These are phyloP conservation scores for Xyliphius kryptos DNA, from an alignment of 2,113 vertebrate species.

Conservation along the genomic window DNA sequence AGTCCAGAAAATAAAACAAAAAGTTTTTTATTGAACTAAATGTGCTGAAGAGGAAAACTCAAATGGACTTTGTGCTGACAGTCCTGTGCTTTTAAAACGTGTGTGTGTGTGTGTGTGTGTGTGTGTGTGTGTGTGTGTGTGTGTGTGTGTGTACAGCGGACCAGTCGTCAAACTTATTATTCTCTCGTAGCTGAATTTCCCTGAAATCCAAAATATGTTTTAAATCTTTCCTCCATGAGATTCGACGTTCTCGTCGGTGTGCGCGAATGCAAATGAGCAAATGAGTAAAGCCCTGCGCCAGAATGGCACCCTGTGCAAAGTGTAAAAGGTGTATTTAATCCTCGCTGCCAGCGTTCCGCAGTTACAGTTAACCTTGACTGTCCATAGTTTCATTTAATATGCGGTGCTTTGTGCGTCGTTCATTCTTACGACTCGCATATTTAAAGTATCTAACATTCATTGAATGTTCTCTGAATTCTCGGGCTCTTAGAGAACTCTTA, in stretches of 20 bases:
- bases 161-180: no score
- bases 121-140: neutral
- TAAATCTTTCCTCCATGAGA: no score
- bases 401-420: neutral
- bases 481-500: neutral
- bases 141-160: neutral
- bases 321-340: neutral
- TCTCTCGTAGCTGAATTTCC: no score
- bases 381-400: neutral
- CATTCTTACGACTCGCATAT: neutral
- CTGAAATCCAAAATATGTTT: no score
- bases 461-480: neutral
- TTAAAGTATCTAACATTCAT: neutral
- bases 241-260: no score
- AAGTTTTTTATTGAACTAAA: no score
- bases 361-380: neutral
- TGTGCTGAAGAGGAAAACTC: no score
- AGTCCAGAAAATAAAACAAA: no score
- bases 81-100: no score
- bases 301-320: neutral
- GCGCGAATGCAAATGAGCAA: neutral
- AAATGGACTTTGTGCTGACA: no score
- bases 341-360: neutral
- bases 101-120: no score
- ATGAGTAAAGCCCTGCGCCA: no score